Evolutionary conservation across 2,113 vertebrate genomes (phyloP).

Genomic region (Irena cyanogastra): DNA sequence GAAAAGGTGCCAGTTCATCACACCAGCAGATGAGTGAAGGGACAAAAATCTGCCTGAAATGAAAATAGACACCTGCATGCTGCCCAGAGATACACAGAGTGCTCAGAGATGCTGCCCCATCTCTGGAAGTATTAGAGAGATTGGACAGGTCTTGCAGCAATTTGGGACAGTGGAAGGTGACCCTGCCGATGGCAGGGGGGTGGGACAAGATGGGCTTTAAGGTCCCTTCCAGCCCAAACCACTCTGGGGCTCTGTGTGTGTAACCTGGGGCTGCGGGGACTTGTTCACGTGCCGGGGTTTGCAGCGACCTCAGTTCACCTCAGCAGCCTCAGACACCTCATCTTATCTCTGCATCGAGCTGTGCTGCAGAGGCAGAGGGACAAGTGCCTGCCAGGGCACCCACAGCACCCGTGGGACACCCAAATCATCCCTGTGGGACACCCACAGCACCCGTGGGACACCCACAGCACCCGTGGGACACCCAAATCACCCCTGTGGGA

Average conservation of each 20-base stretch:
- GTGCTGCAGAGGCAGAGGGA: not conserved
- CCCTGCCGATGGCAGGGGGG: not conserved
- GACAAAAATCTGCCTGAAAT: not conserved
- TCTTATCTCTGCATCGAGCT: conserved; percentile 1
- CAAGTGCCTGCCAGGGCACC: too few species aligned
- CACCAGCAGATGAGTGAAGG: not conserved
- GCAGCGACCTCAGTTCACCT: conserved; percentile 34
- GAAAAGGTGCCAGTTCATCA: not conserved
- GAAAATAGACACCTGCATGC: not conserved
- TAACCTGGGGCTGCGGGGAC: not conserved
- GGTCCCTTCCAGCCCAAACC: not conserved
- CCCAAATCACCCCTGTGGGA: too few species aligned
- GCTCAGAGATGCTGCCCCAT: not conserved
- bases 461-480: not conserved
- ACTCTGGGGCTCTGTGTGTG: not conserved
- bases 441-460: not conserved
- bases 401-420: not conserved
- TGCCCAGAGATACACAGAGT: not conserved
- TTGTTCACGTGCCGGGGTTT: not conserved
- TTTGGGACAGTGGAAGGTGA: not conserved
- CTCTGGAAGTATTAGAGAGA: not conserved
- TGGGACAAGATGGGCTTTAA: not conserved
- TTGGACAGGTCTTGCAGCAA: fast-evolving
- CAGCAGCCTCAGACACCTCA: not conserved
- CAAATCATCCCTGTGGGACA: too few species aligned